Base-by-base conservation (phyloP, 2,888 invertebrate species). In the Melikaiella ostensackeni region DNA sequence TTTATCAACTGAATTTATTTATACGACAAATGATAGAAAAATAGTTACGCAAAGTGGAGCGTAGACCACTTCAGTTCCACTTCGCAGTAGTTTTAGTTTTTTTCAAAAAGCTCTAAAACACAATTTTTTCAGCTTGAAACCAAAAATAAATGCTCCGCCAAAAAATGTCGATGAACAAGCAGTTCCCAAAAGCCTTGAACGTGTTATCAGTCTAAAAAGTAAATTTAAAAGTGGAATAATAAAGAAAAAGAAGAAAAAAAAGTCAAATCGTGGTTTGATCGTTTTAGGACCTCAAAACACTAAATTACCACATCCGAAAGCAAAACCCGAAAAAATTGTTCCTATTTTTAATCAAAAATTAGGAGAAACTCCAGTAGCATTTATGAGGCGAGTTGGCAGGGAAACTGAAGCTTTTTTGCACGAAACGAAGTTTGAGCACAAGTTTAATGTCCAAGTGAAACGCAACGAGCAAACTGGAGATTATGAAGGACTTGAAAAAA, bases 91-190 rank as follows among this genome's bases (percentile, higher is more conserved):
- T n/a, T n/a, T n/a, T n/a, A n/a, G n/a, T n/a, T n/a, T n/a, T n/a
- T n/a, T n/a, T n/a, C n/a, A n/a, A n/a, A n/a, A n/a, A n/a, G n/a
- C n/a, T n/a, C n/a, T n/a, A n/a, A n/a, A n/a, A n/a, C n/a, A n/a
- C n/a, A n/a, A n/a, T n/a, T 21, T 30, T 81, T 85, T 79, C 87
- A 96, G 96, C 85, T 90, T 96, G 84, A 94, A 95, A 88, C 93
- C 93, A 50, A 95, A 96, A 91, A 95, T 96, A 77, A 96, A 97
- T 91, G 94, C 94, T 75, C 96, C 97, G 0, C 97, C 97, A 0
- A 92, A 92, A 59, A 93, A 95, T 84, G 93, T 93, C 2, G 95
- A 96, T 82, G 94, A 95, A 4, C 96, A 97, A 89, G 94, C 94
- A n/a, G 91, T 96, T 38, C 96, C 97, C 0, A 95, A 94, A 81